Evolutionary conservation across 2,797 vertebrate species (phyloP), one percentile per base, ranked within the genome.

Genomic region (Menidia menidia): DNA sequence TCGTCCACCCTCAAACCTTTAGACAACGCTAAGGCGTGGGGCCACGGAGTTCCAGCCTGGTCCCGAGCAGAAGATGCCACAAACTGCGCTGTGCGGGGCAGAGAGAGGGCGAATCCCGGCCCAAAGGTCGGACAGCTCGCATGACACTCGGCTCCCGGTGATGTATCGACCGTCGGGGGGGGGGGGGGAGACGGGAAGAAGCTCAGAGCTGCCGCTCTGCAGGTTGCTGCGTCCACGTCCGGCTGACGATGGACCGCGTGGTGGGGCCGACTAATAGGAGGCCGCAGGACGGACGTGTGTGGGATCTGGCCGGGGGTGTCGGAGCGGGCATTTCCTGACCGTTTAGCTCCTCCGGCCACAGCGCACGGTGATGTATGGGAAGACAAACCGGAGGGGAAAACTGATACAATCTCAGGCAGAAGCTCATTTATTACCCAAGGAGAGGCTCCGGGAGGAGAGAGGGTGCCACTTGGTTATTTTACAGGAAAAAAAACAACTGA

Each of bases 111-210:
- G 64, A 84, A 80, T 76, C 71, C 25, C 62, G 19, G 12, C 52
- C 4, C 62, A 31, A 78, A 65, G 72, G 77, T 64, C 30, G 52
- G 16, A 13, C 51, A 39, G 78, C 73, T 82, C 79, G 52, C 67
- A 12, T 8, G 69, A 77, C 64, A 10, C 80, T 72, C 45, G 31
- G 63, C 61, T 14, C 12, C 53, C 52, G 15, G 72, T 67, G 58
- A 77, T 47, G 73, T 39, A 86, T 84, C 39, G 70, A 87, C 65
- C 7, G 32, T 52, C 19, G 64, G 80, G 60, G 59, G 42, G 60
- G 69, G 52, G 63, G 74, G 83, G 78, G n/a, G 67, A 72, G 76
- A 18, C 68, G 4, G 48, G 60, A 60, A 54, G 61, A 67, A 30
- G 65, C 64, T 2, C 1, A 62, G 44, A 41, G 66, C 50, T 2